phyloP scores from a whole-genome alignment of 2,797 vertebrate genomes.

The Adrianichthys oophorus region DNA sequence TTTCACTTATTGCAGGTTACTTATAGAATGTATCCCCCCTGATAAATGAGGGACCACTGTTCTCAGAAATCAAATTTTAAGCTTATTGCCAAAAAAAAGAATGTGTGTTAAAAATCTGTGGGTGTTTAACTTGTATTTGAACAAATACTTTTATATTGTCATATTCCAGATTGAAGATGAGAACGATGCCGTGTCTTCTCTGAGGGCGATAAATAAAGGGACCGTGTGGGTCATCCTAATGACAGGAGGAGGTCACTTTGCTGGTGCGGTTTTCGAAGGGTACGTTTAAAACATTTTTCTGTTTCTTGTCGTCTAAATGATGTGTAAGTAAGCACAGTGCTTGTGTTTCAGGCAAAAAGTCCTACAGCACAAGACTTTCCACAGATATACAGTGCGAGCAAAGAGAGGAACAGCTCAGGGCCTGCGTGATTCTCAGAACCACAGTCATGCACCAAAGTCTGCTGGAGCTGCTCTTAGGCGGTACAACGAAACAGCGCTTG shows the following conservation, averaged over 20 bases:
- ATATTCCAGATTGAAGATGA: slow-evolving; percentile 47
- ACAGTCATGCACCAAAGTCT: slow-evolving; percentile 80
- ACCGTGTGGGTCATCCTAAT: slow-evolving; percentile 86
- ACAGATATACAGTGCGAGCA: slow-evolving; percentile 93
- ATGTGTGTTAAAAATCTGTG: no score
- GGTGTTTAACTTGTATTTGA: neutral
- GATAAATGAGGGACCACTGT: no score
- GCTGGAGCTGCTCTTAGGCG: slow-evolving; percentile 90
- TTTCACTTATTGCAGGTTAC: no score
- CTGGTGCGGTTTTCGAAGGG: slow-evolving; percentile 92
- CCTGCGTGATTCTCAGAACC: slow-evolving; percentile 84
- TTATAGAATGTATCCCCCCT: no score
- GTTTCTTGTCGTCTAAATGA: neutral
- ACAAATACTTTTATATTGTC: neutral
- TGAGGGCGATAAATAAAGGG: slow-evolving; percentile 73
- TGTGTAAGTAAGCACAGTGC: neutral
- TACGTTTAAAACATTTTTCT: slow-evolving; percentile 56
- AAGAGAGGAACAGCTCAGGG: slow-evolving; percentile 90
- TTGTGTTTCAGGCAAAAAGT: slow-evolving; percentile 79
- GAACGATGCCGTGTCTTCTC: slow-evolving; percentile 64
- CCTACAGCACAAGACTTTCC: slow-evolving; percentile 93
- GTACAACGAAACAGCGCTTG: slow-evolving; percentile 86
- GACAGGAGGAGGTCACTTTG: slow-evolving; percentile 95
- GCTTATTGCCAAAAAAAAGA: neutral
- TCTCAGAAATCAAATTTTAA: no score